Evolutionary conservation across 1,140 invertebrate species (phyloP).

Genomic region (Oscheius sp.): DNA sequence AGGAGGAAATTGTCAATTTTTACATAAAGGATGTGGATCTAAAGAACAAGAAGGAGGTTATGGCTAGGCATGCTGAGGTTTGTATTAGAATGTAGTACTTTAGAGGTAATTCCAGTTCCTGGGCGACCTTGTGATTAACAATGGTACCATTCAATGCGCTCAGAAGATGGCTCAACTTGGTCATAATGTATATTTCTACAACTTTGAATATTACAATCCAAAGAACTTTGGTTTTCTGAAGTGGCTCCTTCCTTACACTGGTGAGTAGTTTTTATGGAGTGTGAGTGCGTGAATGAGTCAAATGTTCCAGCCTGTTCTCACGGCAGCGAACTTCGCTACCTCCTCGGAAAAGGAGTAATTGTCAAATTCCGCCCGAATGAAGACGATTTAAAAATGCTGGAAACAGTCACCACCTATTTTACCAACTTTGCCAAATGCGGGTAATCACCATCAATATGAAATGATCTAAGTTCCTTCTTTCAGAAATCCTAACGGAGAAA

Average conservation of each 20-base stretch:
- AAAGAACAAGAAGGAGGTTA: no score
- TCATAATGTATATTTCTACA: slow-evolving; percentile 40
- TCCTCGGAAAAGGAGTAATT: slow-evolving; percentile 46
- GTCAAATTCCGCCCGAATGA: slow-evolving; percentile 47
- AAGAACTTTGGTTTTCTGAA: slow-evolving; percentile 30
- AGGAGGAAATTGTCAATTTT: slow-evolving; percentile 21
- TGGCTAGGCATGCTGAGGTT: no score
- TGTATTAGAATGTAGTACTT: no score
- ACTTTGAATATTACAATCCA: slow-evolving; percentile 36
- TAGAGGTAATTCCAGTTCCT: no score
- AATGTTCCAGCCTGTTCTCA: slow-evolving; percentile 45
- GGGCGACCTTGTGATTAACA: slow-evolving; percentile 1
- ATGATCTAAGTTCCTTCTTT: no score
- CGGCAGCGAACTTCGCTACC: slow-evolving; percentile 51
- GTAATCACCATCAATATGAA: no score
- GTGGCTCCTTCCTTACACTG: slow-evolving; percentile 35
- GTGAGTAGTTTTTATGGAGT: no score
- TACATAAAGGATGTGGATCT: no score
- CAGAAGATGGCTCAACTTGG: slow-evolving; percentile 30
- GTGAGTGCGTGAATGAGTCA: no score
- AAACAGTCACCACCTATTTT: slow-evolving; percentile 45
- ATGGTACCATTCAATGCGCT: slow-evolving; percentile 11
- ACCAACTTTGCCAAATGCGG: slow-evolving; percentile 56
- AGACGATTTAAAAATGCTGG: slow-evolving; percentile 46
- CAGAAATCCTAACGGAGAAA: no score